Conservation (phyloP, 2,888 invertebrate species). For the Quadroppia sp. region DNA sequence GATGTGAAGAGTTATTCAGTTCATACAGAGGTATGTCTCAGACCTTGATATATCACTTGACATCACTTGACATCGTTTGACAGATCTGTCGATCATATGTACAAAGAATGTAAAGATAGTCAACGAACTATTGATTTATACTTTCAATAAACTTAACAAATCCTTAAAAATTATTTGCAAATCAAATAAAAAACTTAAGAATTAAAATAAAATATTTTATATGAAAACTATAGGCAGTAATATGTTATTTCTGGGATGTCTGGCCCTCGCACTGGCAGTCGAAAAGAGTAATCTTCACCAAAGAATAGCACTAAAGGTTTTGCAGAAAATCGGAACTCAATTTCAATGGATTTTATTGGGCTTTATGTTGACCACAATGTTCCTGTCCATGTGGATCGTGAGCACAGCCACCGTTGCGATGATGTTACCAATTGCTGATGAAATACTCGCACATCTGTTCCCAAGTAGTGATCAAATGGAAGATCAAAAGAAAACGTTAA, state of each 20-base stretch:
- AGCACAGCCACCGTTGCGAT: conserved; percentile 44
- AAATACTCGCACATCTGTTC: conserved; percentile 42
- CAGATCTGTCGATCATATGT: no score
- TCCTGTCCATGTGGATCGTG: conserved; percentile 42
- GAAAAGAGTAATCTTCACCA: conserved; percentile 41
- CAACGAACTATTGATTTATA: no score
- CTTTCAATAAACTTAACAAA: no score
- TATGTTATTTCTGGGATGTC: conserved; percentile 42
- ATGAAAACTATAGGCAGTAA: conserved; percentile 31
- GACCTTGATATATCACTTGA: no score
- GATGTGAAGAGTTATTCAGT: no score
- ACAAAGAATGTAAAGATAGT: no score
- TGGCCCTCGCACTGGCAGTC: conserved; percentile 42
- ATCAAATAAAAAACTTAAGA: no score
- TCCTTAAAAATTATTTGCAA: no score
- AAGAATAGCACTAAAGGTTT: conserved; percentile 39
- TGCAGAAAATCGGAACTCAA: conserved; percentile 31
- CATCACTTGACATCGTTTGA: no score
- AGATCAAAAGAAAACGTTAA: conserved; percentile 11
- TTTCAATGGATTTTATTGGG: conserved; percentile 40
- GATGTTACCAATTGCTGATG: conserved; percentile 45
- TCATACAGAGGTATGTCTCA: no score
- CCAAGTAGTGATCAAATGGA: background rate
- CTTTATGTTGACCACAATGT: conserved; percentile 42
- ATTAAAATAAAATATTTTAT: no score